These are phyloP conservation scores for Plusia festucae DNA, from an alignment of 2,888 invertebrate species.

Conservation along the genomic window DNA sequence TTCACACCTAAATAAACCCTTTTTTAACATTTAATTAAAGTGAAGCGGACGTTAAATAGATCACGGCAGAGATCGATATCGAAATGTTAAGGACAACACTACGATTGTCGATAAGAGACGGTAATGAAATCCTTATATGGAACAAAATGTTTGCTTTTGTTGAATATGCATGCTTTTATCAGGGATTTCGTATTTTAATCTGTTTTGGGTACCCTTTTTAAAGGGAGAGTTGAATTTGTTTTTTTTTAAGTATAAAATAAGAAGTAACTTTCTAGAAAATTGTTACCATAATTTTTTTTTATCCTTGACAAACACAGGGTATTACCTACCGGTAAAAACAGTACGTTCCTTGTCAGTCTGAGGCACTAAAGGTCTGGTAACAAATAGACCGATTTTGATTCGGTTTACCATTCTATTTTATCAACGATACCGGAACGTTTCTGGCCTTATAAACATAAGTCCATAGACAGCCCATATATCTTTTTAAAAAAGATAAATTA, in stretches of 20 bases:
- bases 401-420: no score
- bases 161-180: constrained; percentile 60
- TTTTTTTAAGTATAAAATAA: no score
- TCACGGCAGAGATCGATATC: constrained; percentile 53
- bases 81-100: constrained; percentile 61
- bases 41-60: constrained; percentile 47
- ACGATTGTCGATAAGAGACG: constrained; percentile 43
- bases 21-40: constrained; percentile 37
- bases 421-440: no score
- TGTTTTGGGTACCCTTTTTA: constrained; percentile 28
- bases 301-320: no score
- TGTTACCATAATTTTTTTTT: no score
- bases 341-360: no score
- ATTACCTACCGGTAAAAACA: no score
- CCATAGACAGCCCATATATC: no score
- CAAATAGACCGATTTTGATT: no score
- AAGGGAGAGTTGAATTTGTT: constrained; percentile 25
- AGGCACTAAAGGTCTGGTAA: no score
- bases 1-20: constrained; percentile 7
- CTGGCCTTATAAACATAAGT: no score
- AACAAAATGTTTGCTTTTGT: constrained; percentile 54
- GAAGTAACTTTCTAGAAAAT: no score
- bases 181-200: constrained; percentile 21
- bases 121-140: constrained; percentile 66
- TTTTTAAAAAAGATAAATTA: background rate